Conservation (phyloP, 2,888 invertebrate genomes). For the Tetropium fuscum region DNA sequence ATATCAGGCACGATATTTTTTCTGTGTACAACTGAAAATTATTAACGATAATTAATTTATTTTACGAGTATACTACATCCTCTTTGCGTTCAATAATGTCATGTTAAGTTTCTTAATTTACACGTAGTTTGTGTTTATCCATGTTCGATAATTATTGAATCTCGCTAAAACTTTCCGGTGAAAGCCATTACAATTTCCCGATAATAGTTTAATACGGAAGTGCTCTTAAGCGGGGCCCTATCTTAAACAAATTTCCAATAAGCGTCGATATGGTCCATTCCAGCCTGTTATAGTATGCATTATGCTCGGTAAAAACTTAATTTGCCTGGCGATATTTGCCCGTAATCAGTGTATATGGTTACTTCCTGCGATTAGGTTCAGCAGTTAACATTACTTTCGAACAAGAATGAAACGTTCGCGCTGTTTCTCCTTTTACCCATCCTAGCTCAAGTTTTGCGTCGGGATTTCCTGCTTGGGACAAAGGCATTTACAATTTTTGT, state of each 20-base stretch:
- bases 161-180: too few species aligned
- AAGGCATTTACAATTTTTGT: neutral
- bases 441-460: neutral
- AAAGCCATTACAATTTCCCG: neutral
- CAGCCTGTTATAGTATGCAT: constrained; percentile 30
- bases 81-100: too few species aligned
- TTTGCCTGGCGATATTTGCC: constrained; percentile 43
- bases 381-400: constrained; percentile 35
- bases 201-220: constrained; percentile 24
- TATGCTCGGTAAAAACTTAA: constrained; percentile 48
- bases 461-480: neutral
- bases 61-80: too few species aligned
- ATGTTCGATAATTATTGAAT: too few species aligned
- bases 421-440: constrained; percentile 19
- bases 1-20: too few species aligned
- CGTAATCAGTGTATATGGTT: constrained; percentile 49
- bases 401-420: constrained; percentile 19
- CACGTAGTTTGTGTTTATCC: too few species aligned
- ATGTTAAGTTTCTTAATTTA: too few species aligned
- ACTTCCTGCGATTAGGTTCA: constrained; percentile 37
- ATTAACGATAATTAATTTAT: too few species aligned
- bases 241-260: constrained; percentile 20
- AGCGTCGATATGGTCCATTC: constrained; percentile 32
- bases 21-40: too few species aligned
- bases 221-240: constrained; percentile 9